Conservation (phyloP, 2,888 invertebrate genomes). For the Limnephilus auricula region DNA sequence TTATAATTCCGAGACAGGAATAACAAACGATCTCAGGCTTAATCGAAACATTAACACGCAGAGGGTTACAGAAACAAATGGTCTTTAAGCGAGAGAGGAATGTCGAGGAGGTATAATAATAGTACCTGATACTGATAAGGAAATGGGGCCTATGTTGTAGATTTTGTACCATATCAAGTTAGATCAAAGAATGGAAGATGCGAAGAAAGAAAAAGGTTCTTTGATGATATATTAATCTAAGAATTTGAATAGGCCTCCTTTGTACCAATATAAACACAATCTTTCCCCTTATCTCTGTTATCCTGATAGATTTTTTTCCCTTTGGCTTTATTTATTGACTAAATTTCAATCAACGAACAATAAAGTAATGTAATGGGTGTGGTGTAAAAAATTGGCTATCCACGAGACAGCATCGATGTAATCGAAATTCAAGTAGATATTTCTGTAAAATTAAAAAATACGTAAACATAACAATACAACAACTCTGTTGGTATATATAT, state of each 20-base stretch:
- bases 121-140: conserved; percentile 6
- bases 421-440: neutral
- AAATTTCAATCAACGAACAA: neutral
- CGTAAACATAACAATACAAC: no score
- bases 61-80: conserved; percentile 11
- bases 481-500: no score
- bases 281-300: neutral
- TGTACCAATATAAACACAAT: neutral
- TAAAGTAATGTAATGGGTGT: neutral
- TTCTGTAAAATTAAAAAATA: no score
- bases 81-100: conserved; percentile 11
- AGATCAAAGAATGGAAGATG: neutral
- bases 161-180: neutral
- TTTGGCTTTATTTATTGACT: neutral
- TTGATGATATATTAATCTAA: conserved; percentile 3
- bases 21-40: conserved; percentile 31
- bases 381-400: neutral
- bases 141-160: neutral
- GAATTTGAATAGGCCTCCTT: neutral
- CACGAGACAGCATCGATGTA: neutral
- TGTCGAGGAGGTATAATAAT: neutral
- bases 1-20: conserved; percentile 22
- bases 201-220: neutral
- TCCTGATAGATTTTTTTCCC: neutral
- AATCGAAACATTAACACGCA: conserved; percentile 27